phyloP scores from a whole-genome alignment of 1,140 invertebrate species.

The Drosophila obscura region DNA sequence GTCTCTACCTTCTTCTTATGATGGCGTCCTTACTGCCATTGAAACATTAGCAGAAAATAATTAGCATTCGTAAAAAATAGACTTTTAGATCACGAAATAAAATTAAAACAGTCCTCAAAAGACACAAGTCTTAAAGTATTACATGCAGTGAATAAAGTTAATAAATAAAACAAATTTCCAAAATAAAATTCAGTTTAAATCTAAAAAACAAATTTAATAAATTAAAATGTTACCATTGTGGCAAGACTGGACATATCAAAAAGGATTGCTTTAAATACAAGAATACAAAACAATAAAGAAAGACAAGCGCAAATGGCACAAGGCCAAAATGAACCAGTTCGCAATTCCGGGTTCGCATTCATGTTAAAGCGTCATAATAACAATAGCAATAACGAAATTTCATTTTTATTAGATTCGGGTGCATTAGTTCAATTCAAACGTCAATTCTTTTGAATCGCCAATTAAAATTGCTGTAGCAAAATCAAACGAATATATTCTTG shows the following conservation, averaged over 20 bases:
- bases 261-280: too few species aligned
- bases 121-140: slow-evolving; percentile 59
- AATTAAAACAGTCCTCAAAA: slow-evolving; percentile 59
- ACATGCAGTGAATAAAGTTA: slow-evolving; percentile 19
- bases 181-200: slow-evolving; percentile 6
- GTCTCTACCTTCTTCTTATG: slow-evolving; percentile 71
- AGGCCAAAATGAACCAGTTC: background rate
- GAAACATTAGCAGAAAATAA: slow-evolving; percentile 80
- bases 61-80: slow-evolving; percentile 80
- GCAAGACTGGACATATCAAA: background rate
- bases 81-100: slow-evolving; percentile 80
- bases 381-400: background rate
- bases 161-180: background rate
- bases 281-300: slow-evolving; percentile 2
- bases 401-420: background rate
- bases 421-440: background rate
- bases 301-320: background rate
- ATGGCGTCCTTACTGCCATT: slow-evolving; percentile 82
- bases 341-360: background rate
- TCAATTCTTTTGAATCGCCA: background rate
- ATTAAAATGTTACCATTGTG: background rate
- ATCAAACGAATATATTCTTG: background rate
- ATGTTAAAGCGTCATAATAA: slow-evolving; percentile 3
- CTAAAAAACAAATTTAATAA: slow-evolving; percentile 6
- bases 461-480: slow-evolving; percentile 5